phyloP scores from a whole-genome alignment of 1,140 invertebrate species.

The Cheumatopsyche charites region DNA sequence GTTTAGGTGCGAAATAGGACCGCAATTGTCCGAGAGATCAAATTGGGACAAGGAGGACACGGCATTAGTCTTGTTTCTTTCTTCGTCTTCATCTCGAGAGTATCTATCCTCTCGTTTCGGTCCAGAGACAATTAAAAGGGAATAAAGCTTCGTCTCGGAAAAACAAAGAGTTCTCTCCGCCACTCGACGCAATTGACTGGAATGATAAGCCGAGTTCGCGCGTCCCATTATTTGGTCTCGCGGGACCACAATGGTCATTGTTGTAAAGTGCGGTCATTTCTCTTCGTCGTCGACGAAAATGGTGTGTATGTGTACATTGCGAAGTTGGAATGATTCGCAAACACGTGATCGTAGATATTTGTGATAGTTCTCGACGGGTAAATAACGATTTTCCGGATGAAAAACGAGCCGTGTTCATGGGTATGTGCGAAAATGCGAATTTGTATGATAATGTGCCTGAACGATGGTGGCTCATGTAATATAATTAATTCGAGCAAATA shows the following conservation, averaged over 20 bases:
- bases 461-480: too few relatives aligned
- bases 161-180: slow-evolving; percentile 22
- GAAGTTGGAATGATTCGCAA: too few relatives aligned
- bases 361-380: too few relatives aligned
- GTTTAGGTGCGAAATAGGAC: slow-evolving; percentile 1
- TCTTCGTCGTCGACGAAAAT: slow-evolving; percentile 38
- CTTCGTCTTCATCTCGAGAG: too few relatives aligned
- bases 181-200: slow-evolving; percentile 25
- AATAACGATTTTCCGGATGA: too few relatives aligned
- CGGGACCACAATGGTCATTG: slow-evolving; percentile 40
- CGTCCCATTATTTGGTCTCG: neutral
- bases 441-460: neutral
- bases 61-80: neutral
- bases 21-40: slow-evolving; percentile 5
- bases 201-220: slow-evolving; percentile 19
- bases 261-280: slow-evolving; percentile 39
- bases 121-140: slow-evolving; percentile 30
- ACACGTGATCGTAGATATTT: too few relatives aligned
- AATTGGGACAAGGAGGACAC: slow-evolving; percentile 5
- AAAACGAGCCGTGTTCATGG: too few relatives aligned
- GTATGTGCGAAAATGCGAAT: neutral
- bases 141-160: slow-evolving; percentile 2
- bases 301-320: too few relatives aligned
- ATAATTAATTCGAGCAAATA: slow-evolving; percentile 17
- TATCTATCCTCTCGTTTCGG: too few relatives aligned